A percentile compares a stretch with the other conserved stretches of the same genome.
Conservation (phyloP, 2,113 vertebrate species). For the Paralichthys olivaceus region DNA sequence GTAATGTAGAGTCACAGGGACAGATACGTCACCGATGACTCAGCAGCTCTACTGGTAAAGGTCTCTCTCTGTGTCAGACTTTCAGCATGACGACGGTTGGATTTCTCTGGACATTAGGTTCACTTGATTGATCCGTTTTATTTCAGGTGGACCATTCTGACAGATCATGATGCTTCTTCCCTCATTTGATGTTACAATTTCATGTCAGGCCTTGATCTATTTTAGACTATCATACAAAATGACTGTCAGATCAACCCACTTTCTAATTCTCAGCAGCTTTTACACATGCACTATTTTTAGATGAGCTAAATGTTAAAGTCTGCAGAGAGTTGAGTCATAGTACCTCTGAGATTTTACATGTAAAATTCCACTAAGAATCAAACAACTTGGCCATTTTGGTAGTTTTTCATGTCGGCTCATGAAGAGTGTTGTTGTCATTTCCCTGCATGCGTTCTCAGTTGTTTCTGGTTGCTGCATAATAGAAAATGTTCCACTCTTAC, state of each 20-base stretch:
- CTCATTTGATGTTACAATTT: conserved; percentile 3
- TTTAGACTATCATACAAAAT: conserved; percentile 9
- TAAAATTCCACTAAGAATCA: no score
- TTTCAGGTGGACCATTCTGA: neutral
- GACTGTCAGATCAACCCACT: conserved; percentile 54
- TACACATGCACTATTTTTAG: conserved; percentile 66
- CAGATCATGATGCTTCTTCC: neutral
- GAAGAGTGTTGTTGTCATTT: conserved; percentile 1
- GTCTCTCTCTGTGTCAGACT: conserved; percentile 1
- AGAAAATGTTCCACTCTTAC: conserved; percentile 2
- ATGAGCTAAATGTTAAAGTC: conserved; percentile 60
- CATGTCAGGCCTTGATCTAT: conserved; percentile 7
- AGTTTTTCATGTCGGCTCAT: conserved; percentile 12
- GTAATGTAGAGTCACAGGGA: conserved; percentile 11
- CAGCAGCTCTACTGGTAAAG: conserved; percentile 30
- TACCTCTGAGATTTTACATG: neutral
- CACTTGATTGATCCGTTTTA: conserved; percentile 3
- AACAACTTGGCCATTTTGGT: conserved; percentile 1
- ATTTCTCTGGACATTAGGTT: neutral
- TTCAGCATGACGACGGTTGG: neutral
- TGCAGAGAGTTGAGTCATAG: conserved; percentile 35
- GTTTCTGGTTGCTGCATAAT: conserved; percentile 21
- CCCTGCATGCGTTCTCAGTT: conserved; percentile 18
- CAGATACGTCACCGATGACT: conserved; percentile 40
- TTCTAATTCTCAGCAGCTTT: conserved; percentile 62